These are phyloP conservation scores for Drosophila yooni DNA, from an alignment of 2,888 invertebrate species.

Conservation along the genomic window DNA sequence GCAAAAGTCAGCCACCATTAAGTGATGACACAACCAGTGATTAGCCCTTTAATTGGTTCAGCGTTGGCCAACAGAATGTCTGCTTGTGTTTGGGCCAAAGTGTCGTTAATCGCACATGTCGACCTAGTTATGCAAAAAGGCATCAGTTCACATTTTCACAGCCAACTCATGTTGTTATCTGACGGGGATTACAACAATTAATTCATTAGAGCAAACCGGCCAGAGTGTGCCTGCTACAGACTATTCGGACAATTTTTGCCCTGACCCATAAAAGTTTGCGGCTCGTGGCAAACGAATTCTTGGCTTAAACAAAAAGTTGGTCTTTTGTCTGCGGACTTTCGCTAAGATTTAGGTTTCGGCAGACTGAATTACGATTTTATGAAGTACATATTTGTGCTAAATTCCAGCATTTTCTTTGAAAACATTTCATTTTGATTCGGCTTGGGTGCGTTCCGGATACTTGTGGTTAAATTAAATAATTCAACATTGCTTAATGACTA, in stretches of 20 bases:
- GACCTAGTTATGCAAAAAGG: slow-evolving; percentile 45
- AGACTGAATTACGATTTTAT: slow-evolving; percentile 6
- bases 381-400: background rate
- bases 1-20: background rate
- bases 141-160: slow-evolving; percentile 40
- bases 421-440: background rate
- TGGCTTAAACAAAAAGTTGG: slow-evolving; percentile 39
- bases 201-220: slow-evolving; percentile 56
- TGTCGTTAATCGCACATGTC: slow-evolving; percentile 55
- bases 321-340: slow-evolving; percentile 38
- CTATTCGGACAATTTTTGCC: slow-evolving; percentile 17
- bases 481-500: background rate
- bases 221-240: background rate
- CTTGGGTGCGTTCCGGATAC: background rate
- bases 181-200: slow-evolving; percentile 66
- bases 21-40: slow-evolving; percentile 22
- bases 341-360: slow-evolving; percentile 24
- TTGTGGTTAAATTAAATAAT: background rate
- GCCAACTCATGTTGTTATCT: slow-evolving; percentile 65
- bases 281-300: slow-evolving; percentile 34
- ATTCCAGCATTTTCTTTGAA: background rate
- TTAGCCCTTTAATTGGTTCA: slow-evolving; percentile 12
- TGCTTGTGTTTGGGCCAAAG: slow-evolving; percentile 10
- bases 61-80: background rate
- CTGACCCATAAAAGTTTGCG: slow-evolving; percentile 51